Evolutionary conservation across 2,113 vertebrate genomes (phyloP), one percentile per base, ranked within the genome.

Genomic region (Lophura nycthemera): DNA sequence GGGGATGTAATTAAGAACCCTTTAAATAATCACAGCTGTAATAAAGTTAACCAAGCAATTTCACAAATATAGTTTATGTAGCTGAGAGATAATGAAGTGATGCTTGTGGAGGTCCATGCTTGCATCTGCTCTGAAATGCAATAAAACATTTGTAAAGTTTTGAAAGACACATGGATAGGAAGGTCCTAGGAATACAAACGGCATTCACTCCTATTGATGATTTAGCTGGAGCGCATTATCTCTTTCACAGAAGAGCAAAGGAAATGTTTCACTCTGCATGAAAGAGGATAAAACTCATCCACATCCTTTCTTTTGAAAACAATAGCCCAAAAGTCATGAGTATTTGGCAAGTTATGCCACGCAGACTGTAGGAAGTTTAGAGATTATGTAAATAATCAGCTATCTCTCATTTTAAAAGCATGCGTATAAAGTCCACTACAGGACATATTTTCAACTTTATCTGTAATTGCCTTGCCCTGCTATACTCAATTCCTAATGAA

Each of bases 81-180:
- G 96, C 27, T 88, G 91, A 93, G 69, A 86, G 95, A 89, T 96
- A 97, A 97, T 95, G 89, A 97, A 97, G 88, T 93, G 84, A 83
- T 96, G 89, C 84, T 96, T 88, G 74, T 66, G 89, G 76, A 95
- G 59, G 78, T 96, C 81, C 83, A 70, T 89, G 84, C 78, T 96
- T 87, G 92, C 72, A 80, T 93, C 87, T 92, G 86, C 84, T 95
- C 94, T 81, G 93, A 96, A 96, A 90, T 90, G 78, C 74, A 93
- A 86, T 48, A 94, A 54, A 92, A 32, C 66, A 82, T 94, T 95
- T 93, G 72, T 65, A 94, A 93, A 95, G 59, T 83, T 89, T 92
- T 94, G 95, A 96, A 94, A 94, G 84, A 57, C 30, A 75, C 45
- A 65, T 90, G 91, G 88, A 90, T 56, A 96, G 82, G 83, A 95